These are phyloP conservation scores for Crotalus horridus DNA, from an alignment of 2,113 vertebrate species.

Conservation along the genomic window DNA sequence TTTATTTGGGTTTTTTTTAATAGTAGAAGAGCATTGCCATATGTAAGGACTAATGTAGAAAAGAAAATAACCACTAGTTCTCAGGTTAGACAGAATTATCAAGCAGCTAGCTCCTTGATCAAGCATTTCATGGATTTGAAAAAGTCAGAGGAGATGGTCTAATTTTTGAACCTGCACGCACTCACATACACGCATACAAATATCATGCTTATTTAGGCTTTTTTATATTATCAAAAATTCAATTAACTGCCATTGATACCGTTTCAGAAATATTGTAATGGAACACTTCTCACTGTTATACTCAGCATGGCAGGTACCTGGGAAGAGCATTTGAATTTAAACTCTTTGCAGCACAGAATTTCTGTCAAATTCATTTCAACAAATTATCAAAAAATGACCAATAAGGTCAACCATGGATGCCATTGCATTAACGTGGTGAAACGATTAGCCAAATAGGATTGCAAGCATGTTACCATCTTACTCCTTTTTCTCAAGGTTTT, in stretches of 20 bases:
- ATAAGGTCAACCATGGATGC: background rate
- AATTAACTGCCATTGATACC: background rate
- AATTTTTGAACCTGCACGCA: background rate
- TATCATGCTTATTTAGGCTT: background rate
- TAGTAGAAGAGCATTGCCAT: background rate
- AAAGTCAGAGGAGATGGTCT: background rate
- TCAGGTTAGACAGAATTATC: background rate
- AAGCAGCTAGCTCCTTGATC: background rate
- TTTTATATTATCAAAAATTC: background rate
- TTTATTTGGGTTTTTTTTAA: background rate
- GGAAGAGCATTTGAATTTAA: background rate
- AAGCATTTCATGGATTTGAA: background rate
- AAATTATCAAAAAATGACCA: background rate
- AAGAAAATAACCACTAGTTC: background rate
- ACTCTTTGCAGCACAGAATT: background rate
- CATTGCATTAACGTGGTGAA: background rate
- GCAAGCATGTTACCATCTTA: background rate
- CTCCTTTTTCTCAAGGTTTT: background rate
- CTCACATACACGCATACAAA: background rate
- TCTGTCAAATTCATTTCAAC: background rate
- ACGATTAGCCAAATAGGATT: background rate
- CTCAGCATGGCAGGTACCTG: background rate
- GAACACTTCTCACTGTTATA: background rate
- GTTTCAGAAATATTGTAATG: background rate
- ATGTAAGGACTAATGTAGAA: background rate